Evolutionary conservation across 2,888 invertebrate species (phyloP), one percentile per base, ranked within the genome.

Genomic region (Calliopum simillimum): DNA sequence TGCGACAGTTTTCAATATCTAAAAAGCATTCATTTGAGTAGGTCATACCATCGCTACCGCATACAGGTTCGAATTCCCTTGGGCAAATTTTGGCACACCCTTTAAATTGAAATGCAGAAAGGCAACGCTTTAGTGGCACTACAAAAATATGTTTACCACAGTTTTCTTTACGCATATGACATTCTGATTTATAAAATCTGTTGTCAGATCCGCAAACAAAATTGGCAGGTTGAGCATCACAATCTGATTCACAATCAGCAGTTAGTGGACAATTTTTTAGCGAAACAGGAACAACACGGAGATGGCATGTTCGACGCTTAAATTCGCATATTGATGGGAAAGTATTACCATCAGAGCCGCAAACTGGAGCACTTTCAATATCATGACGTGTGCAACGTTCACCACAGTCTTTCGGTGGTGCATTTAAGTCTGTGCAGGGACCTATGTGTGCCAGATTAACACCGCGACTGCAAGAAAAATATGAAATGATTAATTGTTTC

Each of bases 1-100:
- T 93, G 80, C 94, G 90, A 84, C 96, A 97, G 80, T 95, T 96
- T 86, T 97, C 96, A 87, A 96, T 93, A 82, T 94, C 93, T 79
- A 97, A 87, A 89, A 96, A 94, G 86, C 97, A 97, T 77, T 93
- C 93, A 87, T 97, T 97, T 81, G 96, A 94, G 89, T 97, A 97
- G 0, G 97, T 97, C 89, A 93, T 94, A 72, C 91, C 91, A 82
- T 97, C 97, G 2, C 93, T 94, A n/a, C 96, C 97, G 84, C 97
- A 97, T 6, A 97, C 94, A 0, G 96, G 96, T 81, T 96, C 95
- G 87, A 92, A 96, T 79, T 94, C 93, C 0, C 93, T 89, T 11
- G 95, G 93, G 80, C 96, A 96, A 76, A 96, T 95, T 79, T 93
- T 91, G 61, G 94, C 93, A 80, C 96, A 96, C 62, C 96, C 96